phyloP scores from a whole-genome alignment of 2,113 vertebrate genomes.

The Ariopsis seemanni region DNA sequence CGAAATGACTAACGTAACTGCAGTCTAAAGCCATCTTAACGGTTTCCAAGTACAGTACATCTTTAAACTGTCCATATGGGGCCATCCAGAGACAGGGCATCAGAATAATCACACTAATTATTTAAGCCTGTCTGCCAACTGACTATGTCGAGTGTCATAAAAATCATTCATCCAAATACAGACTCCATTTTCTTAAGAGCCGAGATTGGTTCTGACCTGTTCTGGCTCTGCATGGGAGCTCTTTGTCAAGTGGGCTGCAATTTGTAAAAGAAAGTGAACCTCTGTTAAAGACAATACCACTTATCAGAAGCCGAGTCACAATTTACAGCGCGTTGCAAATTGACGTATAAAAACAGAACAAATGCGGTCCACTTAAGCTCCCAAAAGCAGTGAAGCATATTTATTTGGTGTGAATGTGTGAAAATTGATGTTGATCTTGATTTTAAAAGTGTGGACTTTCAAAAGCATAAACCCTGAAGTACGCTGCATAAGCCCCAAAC shows the following conservation, averaged over 20 bases:
- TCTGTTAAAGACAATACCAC: neutral
- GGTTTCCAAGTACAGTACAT: too few relatives aligned
- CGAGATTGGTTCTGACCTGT: too few relatives aligned
- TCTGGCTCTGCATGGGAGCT: neutral
- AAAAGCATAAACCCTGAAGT: neutral
- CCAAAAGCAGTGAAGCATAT: neutral
- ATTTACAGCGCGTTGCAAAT: neutral
- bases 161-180: too few relatives aligned
- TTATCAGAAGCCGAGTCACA: neutral
- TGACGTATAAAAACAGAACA: neutral
- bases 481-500: neutral
- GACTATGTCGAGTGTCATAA: too few relatives aligned
- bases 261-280: neutral
- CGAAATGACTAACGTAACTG: too few relatives aligned
- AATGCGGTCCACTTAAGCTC: neutral
- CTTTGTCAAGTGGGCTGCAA: neutral
- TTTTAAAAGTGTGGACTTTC: neutral
- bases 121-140: too few relatives aligned
- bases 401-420: neutral
- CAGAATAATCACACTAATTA: too few relatives aligned
- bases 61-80: too few relatives aligned
- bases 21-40: too few relatives aligned
- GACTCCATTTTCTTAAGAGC: too few relatives aligned
- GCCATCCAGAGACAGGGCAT: too few relatives aligned
- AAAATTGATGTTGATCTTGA: neutral